Evolutionary conservation across 2,888 invertebrate species (phyloP), one percentile per base, ranked within the genome.

Genomic region (Nomada lathburiana): DNA sequence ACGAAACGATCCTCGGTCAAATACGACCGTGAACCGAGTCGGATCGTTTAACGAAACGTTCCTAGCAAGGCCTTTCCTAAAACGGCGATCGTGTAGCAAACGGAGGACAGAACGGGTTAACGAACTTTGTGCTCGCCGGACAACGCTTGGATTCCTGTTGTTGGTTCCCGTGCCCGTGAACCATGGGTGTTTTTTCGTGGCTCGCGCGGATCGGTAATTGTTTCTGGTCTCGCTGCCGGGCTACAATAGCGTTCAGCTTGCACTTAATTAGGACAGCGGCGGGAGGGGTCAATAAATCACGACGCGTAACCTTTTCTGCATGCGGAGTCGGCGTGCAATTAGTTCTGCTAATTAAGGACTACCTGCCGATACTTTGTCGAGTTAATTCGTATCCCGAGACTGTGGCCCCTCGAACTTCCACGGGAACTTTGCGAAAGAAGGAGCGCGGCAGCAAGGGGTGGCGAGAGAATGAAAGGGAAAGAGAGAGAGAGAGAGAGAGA

Each of bases 281-380:
- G 86, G 88, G 88, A 83, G 86, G 89, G 86, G 86, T 88, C 89
- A 90, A 91, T 92, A 92, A 92, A 92, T 92, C 91, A 92, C 88
- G 89, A 85, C 88, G 86, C 87, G 88, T 89, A 90, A 91, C 91
- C 91, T 91, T 91, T 92, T 91, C 88, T 88, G 89, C 86, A 90
- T 87, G 89, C 87, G 79, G 86, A 89, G 87, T 81, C 88, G 85
- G 84, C 80, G 89, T 75, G 89, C 91, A 92, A 92, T 92, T 92
- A 91, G 91, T 88, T 89, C 87, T 78, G 84, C 91, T 92, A 92
- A 92, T 92, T 92, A 92, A 91, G 89, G 89, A 92, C 91, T 90
- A 89, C 87, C 89, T 87, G 86, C 86, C 86, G 90, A 89, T 91
- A 92, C 90, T 92, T 90, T 90, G 90, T 91, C 87, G 90, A 89